phyloP scores from a whole-genome alignment of 2,113 vertebrate genomes.

The Poeciliopsis retropinna region DNA sequence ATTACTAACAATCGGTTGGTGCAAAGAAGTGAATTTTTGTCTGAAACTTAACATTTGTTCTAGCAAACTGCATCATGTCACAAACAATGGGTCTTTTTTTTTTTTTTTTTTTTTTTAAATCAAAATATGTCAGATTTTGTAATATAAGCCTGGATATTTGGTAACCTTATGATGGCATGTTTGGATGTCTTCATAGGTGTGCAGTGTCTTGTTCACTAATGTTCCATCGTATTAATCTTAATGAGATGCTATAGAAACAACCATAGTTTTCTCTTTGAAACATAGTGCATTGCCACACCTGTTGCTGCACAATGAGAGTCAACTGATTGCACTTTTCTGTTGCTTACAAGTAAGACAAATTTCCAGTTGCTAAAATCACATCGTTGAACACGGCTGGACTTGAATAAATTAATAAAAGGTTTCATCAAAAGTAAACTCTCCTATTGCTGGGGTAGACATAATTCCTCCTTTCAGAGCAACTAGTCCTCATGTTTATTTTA shows the following conservation, averaged over 20 bases:
- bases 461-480: not conserved
- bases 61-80: not conserved
- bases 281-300: too few relatives aligned
- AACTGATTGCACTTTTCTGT: too few relatives aligned
- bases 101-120: not conserved
- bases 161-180: not conserved
- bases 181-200: not conserved
- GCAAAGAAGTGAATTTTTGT: conserved; percentile 14
- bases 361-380: too few relatives aligned
- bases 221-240: too few relatives aligned
- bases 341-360: too few relatives aligned
- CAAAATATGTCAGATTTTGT: not conserved
- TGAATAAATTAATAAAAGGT: not conserved
- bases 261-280: too few relatives aligned
- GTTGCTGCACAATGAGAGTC: too few relatives aligned
- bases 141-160: conserved; percentile 7
- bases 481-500: not conserved
- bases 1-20: not conserved
- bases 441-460: not conserved
- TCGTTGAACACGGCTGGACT: not conserved
- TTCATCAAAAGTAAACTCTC: not conserved
- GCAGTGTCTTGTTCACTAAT: too few relatives aligned
- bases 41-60: conserved; percentile 21
- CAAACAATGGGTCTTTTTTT: not conserved
- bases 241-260: too few relatives aligned